Evolutionary conservation across 2,113 vertebrate species (phyloP).

Genomic region (Oryzias javanicus): DNA sequence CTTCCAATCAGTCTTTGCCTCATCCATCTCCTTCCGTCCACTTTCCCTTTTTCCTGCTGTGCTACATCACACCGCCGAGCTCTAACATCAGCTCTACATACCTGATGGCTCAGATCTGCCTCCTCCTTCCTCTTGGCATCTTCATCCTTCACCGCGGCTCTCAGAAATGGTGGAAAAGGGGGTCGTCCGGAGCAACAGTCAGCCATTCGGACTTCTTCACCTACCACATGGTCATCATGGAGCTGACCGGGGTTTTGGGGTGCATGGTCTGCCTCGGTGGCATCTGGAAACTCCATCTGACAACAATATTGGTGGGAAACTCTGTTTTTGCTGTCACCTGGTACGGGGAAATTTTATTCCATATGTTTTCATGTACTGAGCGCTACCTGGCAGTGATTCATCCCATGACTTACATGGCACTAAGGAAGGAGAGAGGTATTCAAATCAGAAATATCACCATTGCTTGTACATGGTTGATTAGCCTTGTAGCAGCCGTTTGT

Average conservation of each 20-base stretch:
- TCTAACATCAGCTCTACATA: too few relatives aligned
- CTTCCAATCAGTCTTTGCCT: too few relatives aligned
- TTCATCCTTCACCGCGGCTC: not conserved
- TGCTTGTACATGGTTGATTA: not conserved
- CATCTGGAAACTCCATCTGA: not conserved
- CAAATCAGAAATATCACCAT: not conserved
- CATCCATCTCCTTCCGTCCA: too few relatives aligned
- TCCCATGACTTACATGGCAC: not conserved
- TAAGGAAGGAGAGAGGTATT: not conserved
- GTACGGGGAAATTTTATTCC: not conserved
- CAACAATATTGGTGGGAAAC: not conserved
- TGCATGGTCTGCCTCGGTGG: too few relatives aligned
- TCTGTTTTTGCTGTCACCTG: not conserved
- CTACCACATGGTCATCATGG: slow-evolving; percentile 9
- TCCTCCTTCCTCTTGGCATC: slow-evolving; percentile 2
- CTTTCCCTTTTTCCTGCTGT: too few relatives aligned
- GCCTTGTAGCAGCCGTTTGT: not conserved
- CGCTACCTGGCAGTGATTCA: slow-evolving; percentile 8
- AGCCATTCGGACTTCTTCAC: slow-evolving; percentile 13
- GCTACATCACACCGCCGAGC: too few relatives aligned
- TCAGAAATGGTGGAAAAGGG: not conserved
- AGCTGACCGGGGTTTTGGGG: not conserved
- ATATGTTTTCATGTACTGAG: slow-evolving; percentile 3
- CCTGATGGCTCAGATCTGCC: too few relatives aligned
- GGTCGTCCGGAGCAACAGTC: not conserved